Evolutionary conservation across 1,140 invertebrate genomes (phyloP).

Genomic region (Pissodes strobi): DNA sequence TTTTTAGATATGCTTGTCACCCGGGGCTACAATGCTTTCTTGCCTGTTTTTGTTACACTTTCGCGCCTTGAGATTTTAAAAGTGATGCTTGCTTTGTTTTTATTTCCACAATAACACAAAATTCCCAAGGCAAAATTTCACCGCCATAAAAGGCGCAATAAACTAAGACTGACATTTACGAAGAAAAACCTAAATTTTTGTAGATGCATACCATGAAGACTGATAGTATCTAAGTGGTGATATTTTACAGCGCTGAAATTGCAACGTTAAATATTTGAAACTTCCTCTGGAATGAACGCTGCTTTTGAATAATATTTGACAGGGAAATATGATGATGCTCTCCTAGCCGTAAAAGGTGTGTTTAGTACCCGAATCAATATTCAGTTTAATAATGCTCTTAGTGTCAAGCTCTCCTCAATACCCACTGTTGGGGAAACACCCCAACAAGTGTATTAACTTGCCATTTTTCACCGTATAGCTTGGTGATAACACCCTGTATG

Average conservation of each 20-base stretch:
- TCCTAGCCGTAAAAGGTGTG: no score
- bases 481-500: no score
- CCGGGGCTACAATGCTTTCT: constrained; percentile 8
- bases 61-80: constrained; percentile 16
- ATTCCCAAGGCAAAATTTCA: constrained; percentile 16
- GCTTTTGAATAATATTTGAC: no score
- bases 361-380: no score
- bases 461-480: no score
- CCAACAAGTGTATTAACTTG: no score
- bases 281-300: no score
- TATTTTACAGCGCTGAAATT: neutral
- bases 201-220: constrained; percentile 1
- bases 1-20: constrained; percentile 9
- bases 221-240: neutral
- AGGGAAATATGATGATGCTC: no score
- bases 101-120: constrained; percentile 24
- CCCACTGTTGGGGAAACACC: no score
- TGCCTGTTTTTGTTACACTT: constrained; percentile 8
- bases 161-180: constrained; percentile 14
- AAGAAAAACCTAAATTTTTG: constrained; percentile 14
- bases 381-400: no score
- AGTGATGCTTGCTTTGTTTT: constrained; percentile 17
- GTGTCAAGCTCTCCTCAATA: no score
- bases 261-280: neutral
- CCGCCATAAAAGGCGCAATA: constrained; percentile 15